A percentile compares a stretch with the other conserved stretches of the same genome.
Conservation (phyloP, 2,888 invertebrate genomes). For the Caenorhabditis zanzibari region DNA sequence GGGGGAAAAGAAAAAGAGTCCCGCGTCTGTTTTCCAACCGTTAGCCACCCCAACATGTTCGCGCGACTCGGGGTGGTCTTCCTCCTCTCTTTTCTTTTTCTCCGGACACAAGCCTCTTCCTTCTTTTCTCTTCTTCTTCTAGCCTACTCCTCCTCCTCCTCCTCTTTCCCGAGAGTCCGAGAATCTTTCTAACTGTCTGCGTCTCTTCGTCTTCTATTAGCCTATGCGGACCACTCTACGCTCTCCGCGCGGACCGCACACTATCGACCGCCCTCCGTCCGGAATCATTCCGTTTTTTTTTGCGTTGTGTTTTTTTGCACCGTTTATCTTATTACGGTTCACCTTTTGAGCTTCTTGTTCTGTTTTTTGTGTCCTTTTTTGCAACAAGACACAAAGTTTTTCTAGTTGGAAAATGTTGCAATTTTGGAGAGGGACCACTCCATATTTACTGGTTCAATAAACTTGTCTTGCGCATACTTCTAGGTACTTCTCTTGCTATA, state of each 20-base stretch:
- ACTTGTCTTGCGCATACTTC: not conserved
- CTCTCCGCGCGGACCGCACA: conserved; percentile 54
- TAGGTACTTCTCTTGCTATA: too few species aligned
- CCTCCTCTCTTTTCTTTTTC: too few species aligned
- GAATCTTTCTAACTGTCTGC: conserved; percentile 25
- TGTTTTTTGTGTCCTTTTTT: conserved; percentile 19
- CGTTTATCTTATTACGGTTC: conserved; percentile 61
- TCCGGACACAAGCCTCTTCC: conserved; percentile 56
- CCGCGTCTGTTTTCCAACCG: conserved; percentile 16
- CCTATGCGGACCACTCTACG: conserved; percentile 35
- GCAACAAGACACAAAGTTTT: conserved; percentile 28
- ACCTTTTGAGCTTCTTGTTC: conserved; percentile 16
- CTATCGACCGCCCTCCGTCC: conserved; percentile 27
- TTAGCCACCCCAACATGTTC: conserved; percentile 51
- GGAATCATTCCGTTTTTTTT: conserved; percentile 43
- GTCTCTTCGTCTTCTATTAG: conserved; percentile 14
- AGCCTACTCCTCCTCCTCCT: not conserved
- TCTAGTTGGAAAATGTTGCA: conserved; percentile 13
- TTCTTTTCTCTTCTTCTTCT: conserved; percentile 17
- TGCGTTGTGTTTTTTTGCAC: conserved; percentile 13
- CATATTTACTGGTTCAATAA: not conserved
- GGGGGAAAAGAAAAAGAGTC: conserved; percentile 38
- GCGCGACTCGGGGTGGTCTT: conserved; percentile 65
- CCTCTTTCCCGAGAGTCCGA: conserved; percentile 18
- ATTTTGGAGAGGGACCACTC: not conserved